Percentiles rank a stretch among this genome's conserved stretches.
phyloP scores from a whole-genome alignment of 2,113 vertebrate species.

The Regulus satrapa region DNA sequence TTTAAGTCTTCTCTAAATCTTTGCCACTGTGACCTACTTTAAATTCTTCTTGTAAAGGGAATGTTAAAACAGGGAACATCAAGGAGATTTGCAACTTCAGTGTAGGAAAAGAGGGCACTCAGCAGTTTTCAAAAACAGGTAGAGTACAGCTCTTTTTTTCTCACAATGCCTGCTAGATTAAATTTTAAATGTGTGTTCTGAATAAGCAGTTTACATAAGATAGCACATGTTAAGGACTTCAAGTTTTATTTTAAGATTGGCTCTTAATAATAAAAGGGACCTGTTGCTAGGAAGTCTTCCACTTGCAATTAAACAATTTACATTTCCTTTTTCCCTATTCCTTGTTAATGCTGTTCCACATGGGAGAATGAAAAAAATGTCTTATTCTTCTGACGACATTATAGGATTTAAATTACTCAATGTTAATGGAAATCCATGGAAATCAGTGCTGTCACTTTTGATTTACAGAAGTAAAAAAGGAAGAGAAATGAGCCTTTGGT shows the following conservation, averaged over 20 bases:
- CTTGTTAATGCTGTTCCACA: not conserved
- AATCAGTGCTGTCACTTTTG: not conserved
- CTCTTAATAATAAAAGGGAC: not conserved
- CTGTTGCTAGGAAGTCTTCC: not conserved
- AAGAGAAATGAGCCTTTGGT: not conserved
- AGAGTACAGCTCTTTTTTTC: not conserved
- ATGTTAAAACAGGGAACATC: not conserved
- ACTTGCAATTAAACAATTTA: not conserved
- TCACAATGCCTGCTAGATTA: not conserved
- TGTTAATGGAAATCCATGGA: not conserved
- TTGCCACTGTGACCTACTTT: not conserved
- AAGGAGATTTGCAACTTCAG: not conserved
- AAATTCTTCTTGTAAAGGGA: not conserved
- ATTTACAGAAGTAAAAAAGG: not conserved
- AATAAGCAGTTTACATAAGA: not conserved
- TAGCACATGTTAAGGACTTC: not conserved
- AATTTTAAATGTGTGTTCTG: not conserved
- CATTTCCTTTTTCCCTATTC: not conserved
- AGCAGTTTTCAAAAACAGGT: slow-evolving; percentile 7
- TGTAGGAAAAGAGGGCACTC: not conserved
- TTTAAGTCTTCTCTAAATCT: slow-evolving; percentile 18
- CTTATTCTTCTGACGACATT: not conserved
- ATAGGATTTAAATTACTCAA: not conserved
- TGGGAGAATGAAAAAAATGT: not conserved
- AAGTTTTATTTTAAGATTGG: not conserved